Conservation (phyloP, 1,140 invertebrate genomes). For the Papilio dardanus region DNA sequence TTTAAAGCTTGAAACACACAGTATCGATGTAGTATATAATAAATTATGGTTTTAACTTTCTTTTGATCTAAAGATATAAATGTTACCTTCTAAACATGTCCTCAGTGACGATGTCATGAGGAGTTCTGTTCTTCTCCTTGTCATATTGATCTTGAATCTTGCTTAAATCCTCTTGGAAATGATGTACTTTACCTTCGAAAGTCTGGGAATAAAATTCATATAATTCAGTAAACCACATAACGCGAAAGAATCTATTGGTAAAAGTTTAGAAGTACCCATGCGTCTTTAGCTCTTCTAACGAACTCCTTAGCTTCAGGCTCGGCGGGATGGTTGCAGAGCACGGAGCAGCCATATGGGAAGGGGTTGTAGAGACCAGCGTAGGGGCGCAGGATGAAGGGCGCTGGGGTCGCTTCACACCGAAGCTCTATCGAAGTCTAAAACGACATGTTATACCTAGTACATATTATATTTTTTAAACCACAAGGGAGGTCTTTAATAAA, state of each 20-base stretch:
- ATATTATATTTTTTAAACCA: not conserved
- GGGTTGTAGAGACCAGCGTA: conserved; percentile 91
- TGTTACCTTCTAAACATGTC: conserved; percentile 81
- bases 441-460: not conserved
- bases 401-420: conserved; percentile 79
- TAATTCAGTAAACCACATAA: too few relatives aligned
- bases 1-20: too few relatives aligned
- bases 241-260: too few relatives aligned
- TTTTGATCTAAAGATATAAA: not conserved
- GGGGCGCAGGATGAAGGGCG: conserved; percentile 87
- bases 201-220: conserved; percentile 45
- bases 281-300: conserved; percentile 87
- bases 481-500: not conserved
- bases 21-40: too few relatives aligned
- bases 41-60: too few relatives aligned
- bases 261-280: conserved; percentile 82
- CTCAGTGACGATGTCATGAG: conserved; percentile 82
- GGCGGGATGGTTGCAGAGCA: conserved; percentile 91
- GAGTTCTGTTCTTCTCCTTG: conserved; percentile 67
- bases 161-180: conserved; percentile 64
- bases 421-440: conserved; percentile 65
- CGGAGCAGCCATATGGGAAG: conserved; percentile 89
- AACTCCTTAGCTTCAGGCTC: conserved; percentile 88
- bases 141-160: conserved; percentile 67
- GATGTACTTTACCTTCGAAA: conserved; percentile 62